A percentile compares a stretch with the other conserved stretches of the same genome.
phyloP scores from a whole-genome alignment of 2,888 invertebrate genomes.

The Diogma glabrata region DNA sequence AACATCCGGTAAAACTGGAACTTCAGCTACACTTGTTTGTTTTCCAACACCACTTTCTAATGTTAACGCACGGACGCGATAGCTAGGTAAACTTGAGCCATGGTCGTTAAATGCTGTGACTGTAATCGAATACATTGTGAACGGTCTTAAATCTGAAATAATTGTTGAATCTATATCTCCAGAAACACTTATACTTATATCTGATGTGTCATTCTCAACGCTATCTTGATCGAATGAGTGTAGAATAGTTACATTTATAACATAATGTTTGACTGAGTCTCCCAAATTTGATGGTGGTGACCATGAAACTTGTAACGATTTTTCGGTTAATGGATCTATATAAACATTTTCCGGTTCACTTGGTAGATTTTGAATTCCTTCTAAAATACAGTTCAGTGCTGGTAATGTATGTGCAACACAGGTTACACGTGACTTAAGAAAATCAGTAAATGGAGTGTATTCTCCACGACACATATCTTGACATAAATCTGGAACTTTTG shows the following conservation, averaged over 20 bases:
- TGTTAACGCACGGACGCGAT: constrained; percentile 59
- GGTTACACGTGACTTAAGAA: constrained; percentile 72
- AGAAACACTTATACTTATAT: constrained; percentile 42
- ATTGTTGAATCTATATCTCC: constrained; percentile 46
- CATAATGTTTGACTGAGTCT: constrained; percentile 52
- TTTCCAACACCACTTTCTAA: constrained; percentile 52
- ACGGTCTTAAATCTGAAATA: constrained; percentile 54
- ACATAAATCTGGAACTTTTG: constrained; percentile 71
- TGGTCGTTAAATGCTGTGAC: constrained; percentile 61
- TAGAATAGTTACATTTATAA: constrained; percentile 60
- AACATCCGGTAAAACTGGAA: constrained; percentile 64
- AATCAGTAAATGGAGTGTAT: constrained; percentile 73
- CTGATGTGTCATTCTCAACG: constrained; percentile 25
- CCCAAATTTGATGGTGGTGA: constrained; percentile 49
- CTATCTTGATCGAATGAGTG: constrained; percentile 49
- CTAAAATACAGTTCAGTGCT: constrained; percentile 70
- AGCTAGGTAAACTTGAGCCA: constrained; percentile 66
- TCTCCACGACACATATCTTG: constrained; percentile 78
- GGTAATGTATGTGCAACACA: constrained; percentile 73
- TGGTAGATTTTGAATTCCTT: constrained; percentile 58
- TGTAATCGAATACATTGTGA: constrained; percentile 73
- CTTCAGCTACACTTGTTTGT: constrained; percentile 42
- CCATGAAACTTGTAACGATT: constrained; percentile 62
- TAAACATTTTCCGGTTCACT: constrained; percentile 61
- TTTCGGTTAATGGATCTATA: constrained; percentile 61